Evolutionary conservation across 1,140 invertebrate species (phyloP), one percentile per base, ranked within the genome.

Genomic region (Caenorhabditis tropicalis): DNA sequence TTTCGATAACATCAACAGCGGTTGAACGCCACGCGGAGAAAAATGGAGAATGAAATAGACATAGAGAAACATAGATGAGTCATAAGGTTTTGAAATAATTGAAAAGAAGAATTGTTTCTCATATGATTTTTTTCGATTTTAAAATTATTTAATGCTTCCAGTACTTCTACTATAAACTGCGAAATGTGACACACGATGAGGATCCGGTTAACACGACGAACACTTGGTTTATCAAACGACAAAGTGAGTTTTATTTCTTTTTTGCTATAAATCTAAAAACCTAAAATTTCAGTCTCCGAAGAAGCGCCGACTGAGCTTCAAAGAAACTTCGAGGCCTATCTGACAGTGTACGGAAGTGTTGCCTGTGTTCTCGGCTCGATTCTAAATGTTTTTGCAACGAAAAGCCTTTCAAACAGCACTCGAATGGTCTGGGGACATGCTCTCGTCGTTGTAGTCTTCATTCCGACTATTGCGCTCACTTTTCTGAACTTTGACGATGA

Each of bases 151-250:
- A n/a, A 19, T 58, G 21, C 70, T 82, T 85, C 1, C 65, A 85
- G 84, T 85, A 85, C 56, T 82, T 85, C 53, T 81, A 74, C 56
- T 85, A 82, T 36, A 85, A 85, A 79, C 51, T 85, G 27, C 79
- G 84, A 36, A 82, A 85, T 49, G 81, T 82, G 6, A 82, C 81
- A 10, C 29, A 82, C 53, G 53, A 58, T 19, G 53, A 33, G 21
- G 81, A 58, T 39, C 49, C 51, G 53, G 33, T 16, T 10, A 74
- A 74, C 19, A 58, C 29, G 16, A 82, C 53, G 27, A 51, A 16
- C 79, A 51, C 24, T 16, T 81, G 79, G 79, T 74, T 74, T 21
- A 74, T 74, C n/a, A 74, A 74, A 24, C 29, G 31, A 19, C 33
- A 43, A 27, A 46, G 65, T 74, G 2, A 46, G 65, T n/a, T n/a